Percentiles rank a stretch among this genome's conserved stretches.
Conservation (phyloP, 1,140 invertebrate species). For the Zophobas atratus region DNA sequence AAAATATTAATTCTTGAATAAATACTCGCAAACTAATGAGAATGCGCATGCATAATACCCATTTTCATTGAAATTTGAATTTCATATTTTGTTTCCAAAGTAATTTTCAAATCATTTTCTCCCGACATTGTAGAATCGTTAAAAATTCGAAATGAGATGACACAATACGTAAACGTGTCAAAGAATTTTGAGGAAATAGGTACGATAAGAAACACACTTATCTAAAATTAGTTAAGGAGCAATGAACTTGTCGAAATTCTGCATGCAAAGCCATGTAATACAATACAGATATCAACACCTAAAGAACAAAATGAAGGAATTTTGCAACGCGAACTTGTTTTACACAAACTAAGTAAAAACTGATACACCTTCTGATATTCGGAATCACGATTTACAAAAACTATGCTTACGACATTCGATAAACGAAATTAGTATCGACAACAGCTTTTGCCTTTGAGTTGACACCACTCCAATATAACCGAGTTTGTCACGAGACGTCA, state of each 20-base stretch:
- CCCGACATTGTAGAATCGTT: slow-evolving; percentile 1
- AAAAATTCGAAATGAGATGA: slow-evolving; percentile 25
- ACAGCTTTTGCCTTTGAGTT: too few species aligned
- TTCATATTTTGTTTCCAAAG: slow-evolving; percentile 32
- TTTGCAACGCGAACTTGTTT: too few species aligned
- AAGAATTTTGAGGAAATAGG: slow-evolving; percentile 34
- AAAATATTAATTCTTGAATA: slow-evolving; percentile 27
- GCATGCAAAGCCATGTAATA: slow-evolving; percentile 1
- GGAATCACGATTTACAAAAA: too few species aligned
- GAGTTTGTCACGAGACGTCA: too few species aligned
- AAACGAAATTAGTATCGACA: too few species aligned
- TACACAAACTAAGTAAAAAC: too few species aligned
- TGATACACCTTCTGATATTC: too few species aligned
- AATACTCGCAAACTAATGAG: slow-evolving; percentile 26
- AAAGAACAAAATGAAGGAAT: too few species aligned
- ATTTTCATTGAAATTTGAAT: slow-evolving; percentile 15
- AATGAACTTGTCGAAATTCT: slow-evolving; percentile 39
- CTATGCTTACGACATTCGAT: too few species aligned
- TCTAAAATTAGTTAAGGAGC: slow-evolving; percentile 40
- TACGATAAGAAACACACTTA: slow-evolving; percentile 35
- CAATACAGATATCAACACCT: too few species aligned
- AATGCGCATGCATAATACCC: slow-evolving; percentile 29
- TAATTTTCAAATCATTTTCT: slow-evolving; percentile 4
- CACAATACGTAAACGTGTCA: slow-evolving; percentile 1
- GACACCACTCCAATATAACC: too few species aligned